These are phyloP conservation scores for cat (Felis catus) DNA, from an alignment of 2,113 vertebrate genomes.

Conservation along the genomic window DNA sequence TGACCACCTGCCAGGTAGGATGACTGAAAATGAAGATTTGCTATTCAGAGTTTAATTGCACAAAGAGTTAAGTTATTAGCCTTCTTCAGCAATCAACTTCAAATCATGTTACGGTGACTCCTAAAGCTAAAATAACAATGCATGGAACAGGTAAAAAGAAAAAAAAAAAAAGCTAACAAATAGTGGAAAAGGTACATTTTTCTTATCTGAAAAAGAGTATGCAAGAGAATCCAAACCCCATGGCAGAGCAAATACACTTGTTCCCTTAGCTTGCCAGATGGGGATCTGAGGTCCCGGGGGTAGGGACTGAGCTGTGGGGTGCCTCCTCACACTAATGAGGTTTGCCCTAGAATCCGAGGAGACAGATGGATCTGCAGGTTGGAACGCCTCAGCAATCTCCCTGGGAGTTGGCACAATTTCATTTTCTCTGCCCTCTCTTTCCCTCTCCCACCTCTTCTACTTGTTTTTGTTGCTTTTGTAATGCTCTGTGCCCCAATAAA, in stretches of 20 bases:
- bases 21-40: not conserved
- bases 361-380: conserved; percentile 80
- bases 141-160: not conserved
- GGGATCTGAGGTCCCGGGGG: conserved; percentile 48
- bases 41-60: conserved; percentile 65
- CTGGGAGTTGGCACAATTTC: conserved; percentile 50
- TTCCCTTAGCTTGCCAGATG: conserved; percentile 65
- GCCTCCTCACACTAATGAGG: conserved; percentile 71
- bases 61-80: conserved; percentile 52
- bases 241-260: conserved; percentile 38
- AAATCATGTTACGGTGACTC: conserved; percentile 39
- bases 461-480: not conserved
- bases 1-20: conserved; percentile 3
- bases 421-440: conserved; percentile 12
- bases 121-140: conserved; percentile 30
- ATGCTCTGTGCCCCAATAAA: not conserved
- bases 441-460: not conserved
- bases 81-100: conserved; percentile 9
- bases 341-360: conserved; percentile 77
- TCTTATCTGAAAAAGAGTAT: not conserved
- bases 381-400: conserved; percentile 67
- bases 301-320: conserved; percentile 49
- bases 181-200: not conserved
- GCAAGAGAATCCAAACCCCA: not conserved
- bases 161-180: not conserved